These are phyloP conservation scores for Ophion slaviceki DNA, from an alignment of 2,888 invertebrate genomes.

Conservation along the genomic window DNA sequence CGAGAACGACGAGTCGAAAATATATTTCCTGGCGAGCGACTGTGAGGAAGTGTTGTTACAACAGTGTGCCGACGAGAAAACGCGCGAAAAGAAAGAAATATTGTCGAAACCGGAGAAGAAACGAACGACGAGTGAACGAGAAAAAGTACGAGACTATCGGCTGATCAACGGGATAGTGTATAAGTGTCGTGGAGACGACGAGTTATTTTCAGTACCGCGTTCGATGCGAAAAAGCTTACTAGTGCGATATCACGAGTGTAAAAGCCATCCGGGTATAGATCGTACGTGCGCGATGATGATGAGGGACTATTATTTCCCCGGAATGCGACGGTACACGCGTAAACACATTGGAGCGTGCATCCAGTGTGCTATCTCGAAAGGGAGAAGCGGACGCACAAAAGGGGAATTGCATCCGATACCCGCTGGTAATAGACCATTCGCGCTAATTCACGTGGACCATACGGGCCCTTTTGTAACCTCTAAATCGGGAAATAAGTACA, in stretches of 20 bases:
- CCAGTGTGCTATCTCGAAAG: too few species aligned
- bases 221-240: constrained; percentile 59
- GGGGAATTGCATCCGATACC: constrained; percentile 71
- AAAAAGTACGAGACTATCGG: constrained; percentile 7
- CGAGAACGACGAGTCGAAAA: too few species aligned
- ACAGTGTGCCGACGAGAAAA: not conserved
- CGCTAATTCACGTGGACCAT: constrained; percentile 68
- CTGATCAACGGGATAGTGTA: constrained; percentile 14
- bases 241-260: constrained; percentile 64
- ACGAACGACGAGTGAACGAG: not conserved
- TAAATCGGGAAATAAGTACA: constrained; percentile 61
- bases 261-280: too few species aligned
- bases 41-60: too few species aligned
- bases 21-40: too few species aligned
- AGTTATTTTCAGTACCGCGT: constrained; percentile 37
- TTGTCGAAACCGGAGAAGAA: not conserved
- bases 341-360: too few species aligned
- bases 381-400: constrained; percentile 66
- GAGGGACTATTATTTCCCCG: too few species aligned
- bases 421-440: constrained; percentile 69
- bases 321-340: too few species aligned
- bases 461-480: constrained; percentile 67
- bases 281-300: too few species aligned
- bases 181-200: constrained; percentile 28
- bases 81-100: constrained; percentile 11